These are phyloP conservation scores for Neogale vison DNA, from an alignment of 2,113 vertebrate species.

Conservation along the genomic window DNA sequence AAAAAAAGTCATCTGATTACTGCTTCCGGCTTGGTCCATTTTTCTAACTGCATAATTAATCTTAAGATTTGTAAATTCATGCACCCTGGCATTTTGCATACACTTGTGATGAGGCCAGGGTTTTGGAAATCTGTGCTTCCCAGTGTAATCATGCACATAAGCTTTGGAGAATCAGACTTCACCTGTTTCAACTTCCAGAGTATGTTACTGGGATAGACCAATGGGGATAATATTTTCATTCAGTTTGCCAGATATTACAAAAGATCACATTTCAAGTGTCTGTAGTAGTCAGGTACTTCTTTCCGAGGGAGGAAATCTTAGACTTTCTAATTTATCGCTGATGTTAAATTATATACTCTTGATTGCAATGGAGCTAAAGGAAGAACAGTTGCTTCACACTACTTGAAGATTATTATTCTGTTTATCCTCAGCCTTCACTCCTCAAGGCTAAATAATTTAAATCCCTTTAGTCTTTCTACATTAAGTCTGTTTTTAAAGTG, in stretches of 20 bases:
- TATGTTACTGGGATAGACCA: not conserved
- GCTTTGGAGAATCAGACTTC: not conserved
- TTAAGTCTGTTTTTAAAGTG: constrained; percentile 23
- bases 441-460: constrained; percentile 38
- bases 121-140: not conserved
- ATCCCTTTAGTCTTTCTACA: not conserved
- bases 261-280: not conserved
- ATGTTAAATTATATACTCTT: not conserved
- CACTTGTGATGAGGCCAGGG: not conserved
- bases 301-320: not conserved
- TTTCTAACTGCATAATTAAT: not conserved
- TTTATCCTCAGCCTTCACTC: not conserved
- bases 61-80: not conserved
- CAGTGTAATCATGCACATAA: not conserved
- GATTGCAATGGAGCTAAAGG: not conserved
- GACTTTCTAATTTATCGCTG: not conserved
- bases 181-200: not conserved
- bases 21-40: not conserved
- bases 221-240: not conserved
- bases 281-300: not conserved
- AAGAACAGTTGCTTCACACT: not conserved
- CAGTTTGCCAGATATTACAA: not conserved
- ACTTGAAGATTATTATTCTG: constrained; percentile 34
- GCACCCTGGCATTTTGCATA: not conserved
- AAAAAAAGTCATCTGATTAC: not conserved